Conservation (phyloP, 2,797 vertebrate species). For the Falco rusticolus region DNA sequence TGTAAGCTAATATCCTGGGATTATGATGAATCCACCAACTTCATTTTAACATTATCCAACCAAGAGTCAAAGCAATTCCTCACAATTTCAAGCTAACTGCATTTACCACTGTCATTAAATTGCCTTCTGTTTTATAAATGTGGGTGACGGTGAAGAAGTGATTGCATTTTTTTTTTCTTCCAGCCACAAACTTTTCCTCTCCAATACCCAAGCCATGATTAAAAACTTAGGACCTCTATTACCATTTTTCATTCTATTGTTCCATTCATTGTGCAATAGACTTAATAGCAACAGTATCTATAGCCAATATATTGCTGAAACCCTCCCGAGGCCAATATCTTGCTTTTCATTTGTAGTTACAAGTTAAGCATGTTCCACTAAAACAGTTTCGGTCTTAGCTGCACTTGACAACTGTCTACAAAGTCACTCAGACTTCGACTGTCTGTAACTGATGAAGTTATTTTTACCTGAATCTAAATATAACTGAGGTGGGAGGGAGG, state of each 20-base stretch:
- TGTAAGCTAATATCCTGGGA: background rate
- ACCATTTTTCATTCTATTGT: background rate
- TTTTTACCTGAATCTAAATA: background rate
- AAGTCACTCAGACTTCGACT: background rate
- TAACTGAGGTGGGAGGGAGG: background rate
- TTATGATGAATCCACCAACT: slow-evolving; percentile 17
- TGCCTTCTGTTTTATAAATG: background rate
- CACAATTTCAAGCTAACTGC: background rate
- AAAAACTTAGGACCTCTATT: background rate
- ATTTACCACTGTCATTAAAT: background rate
- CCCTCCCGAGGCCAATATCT: background rate
- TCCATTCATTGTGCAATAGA: background rate
- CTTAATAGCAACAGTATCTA: background rate
- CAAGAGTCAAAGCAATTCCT: slow-evolving; percentile 16
- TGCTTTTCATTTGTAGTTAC: slow-evolving; percentile 11
- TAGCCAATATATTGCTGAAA: background rate
- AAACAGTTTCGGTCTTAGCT: background rate
- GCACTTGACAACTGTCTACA: background rate
- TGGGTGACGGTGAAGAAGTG: background rate
- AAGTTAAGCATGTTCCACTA: background rate
- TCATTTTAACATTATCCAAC: background rate
- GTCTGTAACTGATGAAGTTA: background rate
- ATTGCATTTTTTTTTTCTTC: background rate
- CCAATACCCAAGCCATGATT: background rate
- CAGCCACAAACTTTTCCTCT: background rate